A percentile compares a stretch with the other conserved stretches of the same genome.
phyloP scores from a whole-genome alignment of 2,888 invertebrate species.

The Dinocampus coccinellae region DNA sequence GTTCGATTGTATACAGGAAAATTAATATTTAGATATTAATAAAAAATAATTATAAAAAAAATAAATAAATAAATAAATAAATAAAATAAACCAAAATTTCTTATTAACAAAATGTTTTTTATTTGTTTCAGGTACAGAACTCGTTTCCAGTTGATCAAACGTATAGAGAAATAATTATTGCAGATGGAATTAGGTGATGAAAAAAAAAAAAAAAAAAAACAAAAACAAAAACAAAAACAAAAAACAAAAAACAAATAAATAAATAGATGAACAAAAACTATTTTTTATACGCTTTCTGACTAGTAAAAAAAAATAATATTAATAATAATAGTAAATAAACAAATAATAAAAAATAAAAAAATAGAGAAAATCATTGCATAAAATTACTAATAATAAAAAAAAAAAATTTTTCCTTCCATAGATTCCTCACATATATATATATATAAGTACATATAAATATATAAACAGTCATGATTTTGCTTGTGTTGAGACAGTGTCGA shows the following conservation, averaged over 20 bases:
- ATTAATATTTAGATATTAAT: not conserved
- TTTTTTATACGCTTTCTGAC: slow-evolving; percentile 30
- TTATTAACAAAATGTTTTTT: slow-evolving; percentile 17
- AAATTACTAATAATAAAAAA: slow-evolving; percentile 12
- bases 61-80: not conserved
- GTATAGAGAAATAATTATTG: not conserved
- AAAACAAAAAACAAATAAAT: too few relatives aligned
- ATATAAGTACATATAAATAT: not conserved
- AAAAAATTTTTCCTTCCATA: not conserved
- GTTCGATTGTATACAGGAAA: not conserved
- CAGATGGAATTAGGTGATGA: not conserved
- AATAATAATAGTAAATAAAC: too few relatives aligned
- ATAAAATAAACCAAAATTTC: not conserved
- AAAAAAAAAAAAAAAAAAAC: slow-evolving; percentile 14
- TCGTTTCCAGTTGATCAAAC: slow-evolving; percentile 59
- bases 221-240: slow-evolving; percentile 1
- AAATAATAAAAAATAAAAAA: slow-evolving; percentile 5
- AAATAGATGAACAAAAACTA: too few relatives aligned
- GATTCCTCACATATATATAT: not conserved
- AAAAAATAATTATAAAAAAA: not conserved
- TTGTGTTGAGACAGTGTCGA: slow-evolving; percentile 55
- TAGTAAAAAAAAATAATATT: slow-evolving; percentile 13
- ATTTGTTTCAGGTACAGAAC: slow-evolving; percentile 58
- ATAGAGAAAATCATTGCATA: not conserved
- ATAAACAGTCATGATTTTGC: slow-evolving; percentile 48